Evolutionary conservation across 1,140 invertebrate genomes (phyloP).

Genomic region (Nephila pilipes): DNA sequence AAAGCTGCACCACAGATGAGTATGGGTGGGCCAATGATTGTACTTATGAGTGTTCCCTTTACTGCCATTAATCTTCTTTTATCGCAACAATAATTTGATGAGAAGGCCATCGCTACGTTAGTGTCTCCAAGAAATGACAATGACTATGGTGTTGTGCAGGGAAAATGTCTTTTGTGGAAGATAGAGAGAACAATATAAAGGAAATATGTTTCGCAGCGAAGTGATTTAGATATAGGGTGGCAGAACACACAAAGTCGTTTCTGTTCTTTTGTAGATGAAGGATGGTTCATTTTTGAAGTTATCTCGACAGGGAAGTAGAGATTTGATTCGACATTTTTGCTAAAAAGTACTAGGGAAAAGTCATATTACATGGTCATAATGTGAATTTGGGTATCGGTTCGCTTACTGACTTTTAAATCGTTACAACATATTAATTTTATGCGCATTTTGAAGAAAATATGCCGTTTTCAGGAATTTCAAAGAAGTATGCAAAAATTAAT

Average conservation of each 20-base stretch:
- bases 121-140: conserved; percentile 30
- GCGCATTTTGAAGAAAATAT: too few relatives aligned
- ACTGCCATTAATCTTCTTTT: conserved; percentile 55
- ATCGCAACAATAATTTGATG: conserved; percentile 69
- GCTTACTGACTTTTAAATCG: too few relatives aligned
- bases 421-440: too few relatives aligned
- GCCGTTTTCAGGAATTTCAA: too few relatives aligned
- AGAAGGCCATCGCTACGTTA: background rate
- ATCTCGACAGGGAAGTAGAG: too few relatives aligned
- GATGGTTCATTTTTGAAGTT: background rate
- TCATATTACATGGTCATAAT: too few relatives aligned
- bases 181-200: background rate
- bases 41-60: conserved; percentile 36
- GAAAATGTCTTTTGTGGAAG: background rate
- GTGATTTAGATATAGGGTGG: background rate
- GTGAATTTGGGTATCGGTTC: too few relatives aligned
- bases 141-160: background rate
- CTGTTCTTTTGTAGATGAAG: background rate
- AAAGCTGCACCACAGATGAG: background rate
- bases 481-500: too few relatives aligned
- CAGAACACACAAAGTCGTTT: background rate
- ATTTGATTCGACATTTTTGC: too few relatives aligned
- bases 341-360: too few relatives aligned
- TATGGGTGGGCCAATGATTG: conserved; percentile 52
- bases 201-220: background rate